Evolutionary conservation across 2,888 invertebrate species (phyloP), one percentile per base, ranked within the genome.

Genomic region (Cephus spinipes): DNA sequence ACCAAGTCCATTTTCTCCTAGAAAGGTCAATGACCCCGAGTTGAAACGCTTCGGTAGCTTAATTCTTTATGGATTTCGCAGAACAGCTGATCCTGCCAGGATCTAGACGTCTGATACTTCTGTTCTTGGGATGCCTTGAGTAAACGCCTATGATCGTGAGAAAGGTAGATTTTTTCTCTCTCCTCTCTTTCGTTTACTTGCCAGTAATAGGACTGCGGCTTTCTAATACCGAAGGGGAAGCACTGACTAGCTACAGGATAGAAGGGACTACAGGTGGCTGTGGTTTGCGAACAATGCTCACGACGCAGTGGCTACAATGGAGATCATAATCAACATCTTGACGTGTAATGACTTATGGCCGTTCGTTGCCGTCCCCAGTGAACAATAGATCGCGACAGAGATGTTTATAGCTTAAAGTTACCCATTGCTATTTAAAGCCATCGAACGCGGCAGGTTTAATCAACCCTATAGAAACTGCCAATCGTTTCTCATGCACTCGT

Each of bases 281-380:
- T 82, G 81, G 81, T 81, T 68, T 82, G 79, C 79, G 89, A 89
- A 89, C 89, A 89, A 89, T 89, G 88, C 87, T 87, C 87, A 84
- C 89, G 87, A 85, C 83, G 77, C 83, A 84, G 86, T 85, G 84
- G 83, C 84, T 85, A 89, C 89, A 89, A 89, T 88, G 85, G 89
- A 89, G 89, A 89, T 89, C 89, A 89, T 89, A 89, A 89, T 89
- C 89, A 88, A 89, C 81, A 79, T 83, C 85, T 83, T 88, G 89
- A 88, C 89, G 86, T 88, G 87, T 89, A 89, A 89, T 89, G 89
- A 89, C 89, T 89, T 89, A 89, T 89, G 84, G 87, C 78, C 36
- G 71, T 73, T 78, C 55, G 35, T 78, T 76, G 73, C 76, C 76
- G 75, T 78, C 76, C 75, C 73, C 35, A 33, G 69, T 83, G 85